Percentiles rank a stretch among this genome's conserved stretches.
These are phyloP conservation scores for Rostratula benghalensis DNA, from an alignment of 2,113 vertebrate genomes.

Conservation along the genomic window DNA sequence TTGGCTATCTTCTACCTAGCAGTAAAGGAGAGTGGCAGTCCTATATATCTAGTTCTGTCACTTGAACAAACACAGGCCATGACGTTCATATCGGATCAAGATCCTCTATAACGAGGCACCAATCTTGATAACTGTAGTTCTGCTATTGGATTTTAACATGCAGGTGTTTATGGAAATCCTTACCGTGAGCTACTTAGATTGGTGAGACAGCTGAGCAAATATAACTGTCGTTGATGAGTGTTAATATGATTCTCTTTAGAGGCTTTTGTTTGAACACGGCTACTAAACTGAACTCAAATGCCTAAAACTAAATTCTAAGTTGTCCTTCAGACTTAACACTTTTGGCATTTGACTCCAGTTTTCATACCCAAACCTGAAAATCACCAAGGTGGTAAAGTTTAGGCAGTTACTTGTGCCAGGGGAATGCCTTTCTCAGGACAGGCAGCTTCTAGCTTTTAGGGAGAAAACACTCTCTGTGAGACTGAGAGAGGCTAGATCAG, in stretches of 20 bases:
- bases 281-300: not conserved
- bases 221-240: not conserved
- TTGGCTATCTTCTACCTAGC: not conserved
- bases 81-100: not conserved
- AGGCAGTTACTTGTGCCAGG: too few species aligned
- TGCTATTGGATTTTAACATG: not conserved
- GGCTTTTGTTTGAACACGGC: not conserved
- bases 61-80: not conserved
- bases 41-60: not conserved
- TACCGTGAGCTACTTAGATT: not conserved
- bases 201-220: not conserved
- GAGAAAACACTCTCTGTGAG: not conserved
- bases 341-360: not conserved
- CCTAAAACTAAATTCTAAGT: not conserved
- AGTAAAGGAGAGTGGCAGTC: not conserved
- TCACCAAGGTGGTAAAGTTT: not conserved
- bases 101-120: not conserved
- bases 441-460: not conserved
- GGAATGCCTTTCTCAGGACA: not conserved
- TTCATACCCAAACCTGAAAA: not conserved
- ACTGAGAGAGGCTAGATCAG: not conserved
- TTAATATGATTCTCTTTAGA: not conserved
- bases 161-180: not conserved
- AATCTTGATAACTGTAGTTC: not conserved
- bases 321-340: not conserved